Evolutionary conservation across 2,888 invertebrate species (phyloP).

Genomic region (Sarcophaga carnaria): DNA sequence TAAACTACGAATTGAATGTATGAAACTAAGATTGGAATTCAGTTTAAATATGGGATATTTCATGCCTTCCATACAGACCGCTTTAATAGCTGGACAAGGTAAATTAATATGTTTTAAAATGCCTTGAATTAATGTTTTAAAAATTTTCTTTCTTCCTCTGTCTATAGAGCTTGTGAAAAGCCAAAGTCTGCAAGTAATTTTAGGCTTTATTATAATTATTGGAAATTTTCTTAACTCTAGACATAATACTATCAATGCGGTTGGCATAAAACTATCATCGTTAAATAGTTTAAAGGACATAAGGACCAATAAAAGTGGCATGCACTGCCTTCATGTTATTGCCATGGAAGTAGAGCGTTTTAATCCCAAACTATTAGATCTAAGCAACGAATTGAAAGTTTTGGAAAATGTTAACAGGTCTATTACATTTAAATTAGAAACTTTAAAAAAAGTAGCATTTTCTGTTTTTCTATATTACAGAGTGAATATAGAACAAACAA

Average conservation of each 20-base stretch:
- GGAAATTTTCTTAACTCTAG: constrained; percentile 98
- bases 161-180: constrained; percentile 86
- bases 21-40: constrained; percentile 97
- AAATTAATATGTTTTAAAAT: constrained; percentile 58
- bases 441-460: background rate
- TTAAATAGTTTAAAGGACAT: constrained; percentile 96
- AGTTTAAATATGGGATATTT: constrained; percentile 93
- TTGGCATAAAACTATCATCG: constrained; percentile 95
- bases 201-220: constrained; percentile 96
- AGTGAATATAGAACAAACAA: constrained; percentile 94
- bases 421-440: background rate
- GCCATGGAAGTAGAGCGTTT: constrained; percentile 96
- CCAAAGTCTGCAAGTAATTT: constrained; percentile 90
- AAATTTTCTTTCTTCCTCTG: background rate
- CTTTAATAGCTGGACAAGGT: constrained; percentile 94
- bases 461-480: constrained; percentile 81
- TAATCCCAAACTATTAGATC: constrained; percentile 90
- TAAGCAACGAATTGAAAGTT: constrained; percentile 91
- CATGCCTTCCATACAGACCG: constrained; percentile 95
- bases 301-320: constrained; percentile 96
- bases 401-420: constrained; percentile 97
- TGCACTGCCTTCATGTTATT: constrained; percentile 97
- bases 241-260: constrained; percentile 97
- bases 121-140: background rate
- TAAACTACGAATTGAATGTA: constrained; percentile 95